phyloP scores from a whole-genome alignment of 1,140 invertebrate genomes.

The Apis dorsata region DNA sequence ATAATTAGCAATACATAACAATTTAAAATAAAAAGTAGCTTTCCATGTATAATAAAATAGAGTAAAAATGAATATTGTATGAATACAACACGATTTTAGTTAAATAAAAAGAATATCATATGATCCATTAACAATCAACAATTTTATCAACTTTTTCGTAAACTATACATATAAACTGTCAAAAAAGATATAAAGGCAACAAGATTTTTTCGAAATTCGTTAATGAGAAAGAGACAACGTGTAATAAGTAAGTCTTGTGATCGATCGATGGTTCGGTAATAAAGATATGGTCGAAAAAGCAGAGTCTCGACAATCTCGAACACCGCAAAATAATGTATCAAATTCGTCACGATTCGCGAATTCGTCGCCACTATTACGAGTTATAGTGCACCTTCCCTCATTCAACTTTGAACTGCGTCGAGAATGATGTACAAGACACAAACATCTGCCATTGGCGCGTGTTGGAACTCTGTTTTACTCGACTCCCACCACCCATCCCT shows the following conservation, averaged over 20 bases:
- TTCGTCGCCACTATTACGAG: slow-evolving; percentile 23
- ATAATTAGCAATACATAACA: too few relatives aligned
- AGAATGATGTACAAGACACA: neutral
- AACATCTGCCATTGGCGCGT: slow-evolving; percentile 27
- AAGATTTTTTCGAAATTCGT: neutral
- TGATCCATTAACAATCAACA: neutral
- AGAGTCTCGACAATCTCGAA: neutral
- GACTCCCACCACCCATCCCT: too few relatives aligned
- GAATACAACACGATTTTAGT: too few relatives aligned
- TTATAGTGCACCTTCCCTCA: slow-evolving; percentile 14
- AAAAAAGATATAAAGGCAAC: neutral
- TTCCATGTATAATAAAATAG: too few relatives aligned
- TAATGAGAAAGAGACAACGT: neutral
- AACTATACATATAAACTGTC: neutral
- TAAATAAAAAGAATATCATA: too few relatives aligned
- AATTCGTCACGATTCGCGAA: neutral
- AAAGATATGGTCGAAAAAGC: neutral
- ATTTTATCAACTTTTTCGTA: neutral
- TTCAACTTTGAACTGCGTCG: slow-evolving; percentile 33
- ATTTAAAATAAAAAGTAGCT: too few relatives aligned
- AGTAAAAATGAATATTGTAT: too few relatives aligned
- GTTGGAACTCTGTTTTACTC: slow-evolving; percentile 5
- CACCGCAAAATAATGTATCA: neutral
- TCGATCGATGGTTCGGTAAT: neutral
- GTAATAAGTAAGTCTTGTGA: neutral